Evolutionary conservation across 2,797 vertebrate genomes (phyloP), one percentile per base, ranked within the genome.

Genomic region (Hoplostethus mediterraneus): DNA sequence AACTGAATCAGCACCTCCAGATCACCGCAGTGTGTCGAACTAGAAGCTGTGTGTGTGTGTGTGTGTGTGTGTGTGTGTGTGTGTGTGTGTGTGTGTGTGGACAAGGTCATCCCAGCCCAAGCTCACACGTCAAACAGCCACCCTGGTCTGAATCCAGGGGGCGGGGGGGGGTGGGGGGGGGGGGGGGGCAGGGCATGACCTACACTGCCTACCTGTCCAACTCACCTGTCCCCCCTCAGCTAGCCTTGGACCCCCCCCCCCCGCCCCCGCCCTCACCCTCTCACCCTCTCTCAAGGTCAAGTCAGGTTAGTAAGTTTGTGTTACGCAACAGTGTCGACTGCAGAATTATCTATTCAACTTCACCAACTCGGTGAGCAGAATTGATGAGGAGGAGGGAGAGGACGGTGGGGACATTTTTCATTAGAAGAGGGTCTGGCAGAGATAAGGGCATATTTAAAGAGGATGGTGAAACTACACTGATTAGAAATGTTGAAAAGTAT

Each of bases 391-490:
- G 14, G 38, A 56, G 52, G 1, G 21, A 21, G 21, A 52, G 54
- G 52, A 36, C 30, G 61, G 52, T 25, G 28, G 67, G 55, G 56
- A 78, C 38, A 75, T 67, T 76, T 45, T 77, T 36, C 70, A 71
- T 75, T 73, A 63, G 12, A 77, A 59, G 17, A 11, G 28, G 33
- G 64, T 81, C 69, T 75, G 63, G 77, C 69, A 56, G 36, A 75
- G 84, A 82, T 85, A 74, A 82, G 75, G 69, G 70, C 25, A 48
- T 45, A 77, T 79, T 53, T 47, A 80, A 80, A 62, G 59, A 67
- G 64, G 60, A 65, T 17, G 68, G 16, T 3, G 16, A 71, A 67
- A 80, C 71, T 58, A 61, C 33, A 80, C 6, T 58, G 49, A 47
- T 75, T 75, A 33, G 30, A 79, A 79, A 66, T 53, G 51, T 67